Evolutionary conservation across 2,113 vertebrate genomes (phyloP).

Genomic region (Tautogolabrus adspersus): DNA sequence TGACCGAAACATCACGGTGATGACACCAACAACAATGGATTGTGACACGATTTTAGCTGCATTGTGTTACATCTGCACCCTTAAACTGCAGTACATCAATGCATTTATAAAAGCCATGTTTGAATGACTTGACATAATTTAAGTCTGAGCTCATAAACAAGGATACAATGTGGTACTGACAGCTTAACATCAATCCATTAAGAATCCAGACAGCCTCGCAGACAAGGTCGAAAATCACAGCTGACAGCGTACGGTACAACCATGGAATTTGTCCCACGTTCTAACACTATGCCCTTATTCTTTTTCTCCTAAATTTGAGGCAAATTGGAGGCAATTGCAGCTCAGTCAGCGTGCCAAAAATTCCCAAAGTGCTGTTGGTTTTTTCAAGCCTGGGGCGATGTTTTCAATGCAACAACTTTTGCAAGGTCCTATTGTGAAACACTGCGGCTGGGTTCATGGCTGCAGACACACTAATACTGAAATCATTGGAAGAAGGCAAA

Average conservation of each 20-base stretch:
- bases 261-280: constrained; percentile 19
- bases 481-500: neutral
- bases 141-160: neutral
- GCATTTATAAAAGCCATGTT: neutral
- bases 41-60: neutral
- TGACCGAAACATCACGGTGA: neutral
- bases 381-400: constrained; percentile 54
- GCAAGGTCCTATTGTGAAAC: constrained; percentile 60
- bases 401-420: constrained; percentile 51
- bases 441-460: constrained; percentile 39
- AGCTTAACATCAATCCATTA: neutral
- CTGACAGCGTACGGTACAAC: constrained; percentile 32
- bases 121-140: neutral
- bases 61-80: neutral
- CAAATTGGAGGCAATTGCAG: constrained; percentile 46
- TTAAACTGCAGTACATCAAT: neutral
- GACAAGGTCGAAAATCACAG: constrained; percentile 18
- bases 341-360: constrained; percentile 44
- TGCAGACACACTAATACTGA: constrained; percentile 7
- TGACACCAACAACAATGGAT: neutral
- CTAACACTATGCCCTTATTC: constrained; percentile 25
- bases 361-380: constrained; percentile 46
- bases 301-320: constrained; percentile 25
- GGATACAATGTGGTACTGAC: neutral
- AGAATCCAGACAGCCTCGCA: constrained; percentile 4